phyloP scores from a whole-genome alignment of 2,113 vertebrate genomes.

The Mola mola region DNA sequence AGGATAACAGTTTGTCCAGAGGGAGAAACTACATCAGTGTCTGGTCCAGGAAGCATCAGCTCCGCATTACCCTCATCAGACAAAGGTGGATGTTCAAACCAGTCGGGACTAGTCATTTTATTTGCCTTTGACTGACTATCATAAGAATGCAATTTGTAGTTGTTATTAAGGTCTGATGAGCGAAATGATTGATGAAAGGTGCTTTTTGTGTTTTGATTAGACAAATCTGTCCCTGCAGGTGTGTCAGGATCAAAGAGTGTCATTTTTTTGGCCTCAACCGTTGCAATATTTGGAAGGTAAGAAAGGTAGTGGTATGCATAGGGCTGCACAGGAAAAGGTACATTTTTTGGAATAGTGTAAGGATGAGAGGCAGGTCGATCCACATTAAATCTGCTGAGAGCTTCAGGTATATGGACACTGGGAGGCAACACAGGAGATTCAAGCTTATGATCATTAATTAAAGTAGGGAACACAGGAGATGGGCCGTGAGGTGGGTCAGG shows the following conservation, averaged over 20 bases:
- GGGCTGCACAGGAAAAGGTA: neutral
- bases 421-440: neutral
- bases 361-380: constrained; percentile 1
- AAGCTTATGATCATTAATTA: neutral
- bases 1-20: neutral
- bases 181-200: neutral
- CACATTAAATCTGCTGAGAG: neutral
- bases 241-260: neutral
- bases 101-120: neutral
- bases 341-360: neutral
- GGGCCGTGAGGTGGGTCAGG: constrained; percentile 13
- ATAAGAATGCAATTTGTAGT: neutral
- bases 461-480: constrained; percentile 1
- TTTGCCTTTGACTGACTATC: neutral
- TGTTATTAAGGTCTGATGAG: neutral
- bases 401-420: neutral
- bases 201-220: neutral
- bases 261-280: neutral
- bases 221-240: neutral
- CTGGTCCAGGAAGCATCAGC: neutral
- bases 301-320: constrained; percentile 24
- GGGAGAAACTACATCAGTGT: neutral
- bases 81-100: neutral
- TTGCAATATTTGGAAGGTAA: constrained; percentile 20
- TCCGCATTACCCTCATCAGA: neutral